A percentile compares a stretch with the other conserved stretches of the same genome.
These are phyloP conservation scores for Strongylocentrotus purpuratus DNA, from an alignment of 35 echinoderm and acorn worm genomes.

Conservation along the genomic window DNA sequence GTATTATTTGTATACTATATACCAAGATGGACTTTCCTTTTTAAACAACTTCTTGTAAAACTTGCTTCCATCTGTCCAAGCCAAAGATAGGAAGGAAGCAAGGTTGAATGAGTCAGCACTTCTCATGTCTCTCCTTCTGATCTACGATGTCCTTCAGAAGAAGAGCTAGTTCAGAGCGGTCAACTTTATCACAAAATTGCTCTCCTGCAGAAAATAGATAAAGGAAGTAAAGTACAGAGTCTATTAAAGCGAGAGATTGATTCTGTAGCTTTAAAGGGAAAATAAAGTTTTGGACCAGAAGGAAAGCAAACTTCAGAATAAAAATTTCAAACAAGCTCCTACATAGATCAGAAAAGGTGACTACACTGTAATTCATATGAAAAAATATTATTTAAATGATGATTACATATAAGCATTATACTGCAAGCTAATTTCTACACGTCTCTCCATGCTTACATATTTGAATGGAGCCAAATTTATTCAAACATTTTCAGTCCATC, in stretches of 20 bases:
- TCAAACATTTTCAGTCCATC: too few species aligned
- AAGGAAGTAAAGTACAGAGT: neutral
- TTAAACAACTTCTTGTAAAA: neutral
- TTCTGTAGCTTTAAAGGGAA: neutral
- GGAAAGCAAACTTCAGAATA: too few species aligned
- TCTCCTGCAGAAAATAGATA: neutral
- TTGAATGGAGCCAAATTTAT: too few species aligned
- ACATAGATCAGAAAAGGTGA: too few species aligned
- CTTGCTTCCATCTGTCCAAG: neutral
- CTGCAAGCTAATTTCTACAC: too few species aligned
- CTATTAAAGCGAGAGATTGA: neutral
- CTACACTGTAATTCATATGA: neutral
- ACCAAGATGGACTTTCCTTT: too few species aligned
- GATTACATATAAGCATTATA: too few species aligned
- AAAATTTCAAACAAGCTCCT: too few species aligned
- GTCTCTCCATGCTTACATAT: too few species aligned
- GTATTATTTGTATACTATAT: too few species aligned
- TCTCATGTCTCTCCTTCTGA: neutral
- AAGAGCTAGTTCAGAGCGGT: constrained; percentile 24
- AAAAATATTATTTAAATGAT: neutral
- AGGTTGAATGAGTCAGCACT: neutral
- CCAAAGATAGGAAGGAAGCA: neutral
- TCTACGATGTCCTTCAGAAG: constrained; percentile 42
- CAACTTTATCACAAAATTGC: constrained; percentile 23
- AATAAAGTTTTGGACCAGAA: too few species aligned